Conservation (phyloP, 1,140 invertebrate genomes). For the Mactra quadrangularis region DNA sequence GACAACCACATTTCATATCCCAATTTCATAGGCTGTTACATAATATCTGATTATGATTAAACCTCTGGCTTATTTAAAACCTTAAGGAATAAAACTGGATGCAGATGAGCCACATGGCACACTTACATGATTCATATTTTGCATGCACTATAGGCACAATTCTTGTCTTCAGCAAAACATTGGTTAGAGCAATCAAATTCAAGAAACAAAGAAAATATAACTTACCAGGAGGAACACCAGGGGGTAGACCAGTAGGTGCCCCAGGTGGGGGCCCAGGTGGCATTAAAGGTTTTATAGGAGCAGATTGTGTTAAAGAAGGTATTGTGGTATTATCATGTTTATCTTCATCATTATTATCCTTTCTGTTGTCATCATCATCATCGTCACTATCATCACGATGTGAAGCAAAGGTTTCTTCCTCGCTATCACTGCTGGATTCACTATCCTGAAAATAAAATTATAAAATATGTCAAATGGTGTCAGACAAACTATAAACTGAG, state of each 20-base stretch:
- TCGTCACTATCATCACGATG: constrained; percentile 54
- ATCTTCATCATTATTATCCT: constrained; percentile 86
- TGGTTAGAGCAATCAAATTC: no score
- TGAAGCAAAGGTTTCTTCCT: constrained; percentile 53
- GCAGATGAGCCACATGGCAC: no score
- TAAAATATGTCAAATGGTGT: background rate
- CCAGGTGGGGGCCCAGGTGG: constrained; percentile 80
- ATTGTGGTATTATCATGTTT: constrained; percentile 67
- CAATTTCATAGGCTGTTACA: no score
- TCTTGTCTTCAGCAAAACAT: no score
- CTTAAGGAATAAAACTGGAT: no score
- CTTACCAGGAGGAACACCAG: constrained; percentile 78
- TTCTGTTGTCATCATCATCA: constrained; percentile 74
- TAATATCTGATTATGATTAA: no score
- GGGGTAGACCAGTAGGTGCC: constrained; percentile 68
- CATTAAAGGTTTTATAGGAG: constrained; percentile 39
- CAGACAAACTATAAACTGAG: background rate
- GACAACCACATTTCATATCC: no score
- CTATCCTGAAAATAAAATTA: constrained; percentile 27
- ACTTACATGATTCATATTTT: no score
- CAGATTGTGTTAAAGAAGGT: constrained; percentile 29
- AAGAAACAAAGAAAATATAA: no score
- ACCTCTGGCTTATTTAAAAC: no score
- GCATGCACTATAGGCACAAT: no score
- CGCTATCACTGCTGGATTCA: constrained; percentile 55